These are phyloP conservation scores for Sturnus vulgaris DNA, from an alignment of 2,113 vertebrate species.

Conservation along the genomic window DNA sequence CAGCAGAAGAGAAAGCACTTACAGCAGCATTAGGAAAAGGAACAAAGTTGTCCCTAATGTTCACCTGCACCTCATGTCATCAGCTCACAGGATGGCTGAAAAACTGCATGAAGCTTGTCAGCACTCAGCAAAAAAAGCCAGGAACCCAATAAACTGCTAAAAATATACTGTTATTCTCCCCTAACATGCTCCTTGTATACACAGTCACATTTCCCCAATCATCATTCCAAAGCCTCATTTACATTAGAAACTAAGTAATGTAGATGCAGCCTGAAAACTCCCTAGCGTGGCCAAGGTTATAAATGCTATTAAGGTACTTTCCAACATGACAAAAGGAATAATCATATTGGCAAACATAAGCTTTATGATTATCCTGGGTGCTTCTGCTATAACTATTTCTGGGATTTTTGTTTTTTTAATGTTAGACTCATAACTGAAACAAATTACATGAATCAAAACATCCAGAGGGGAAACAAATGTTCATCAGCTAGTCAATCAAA, in stretches of 20 bases:
- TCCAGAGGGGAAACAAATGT: neutral
- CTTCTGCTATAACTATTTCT: neutral
- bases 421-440: neutral
- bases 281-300: neutral
- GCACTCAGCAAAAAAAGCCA: neutral
- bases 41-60: rapidly evolving
- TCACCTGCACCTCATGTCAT: neutral
- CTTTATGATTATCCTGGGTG: neutral
- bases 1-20: neutral
- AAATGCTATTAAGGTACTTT: slow-evolving; percentile 14
- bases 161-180: neutral
- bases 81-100: neutral
- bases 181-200: neutral
- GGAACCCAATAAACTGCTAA: neutral
- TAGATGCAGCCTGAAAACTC: neutral
- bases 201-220: neutral
- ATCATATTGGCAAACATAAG: neutral
- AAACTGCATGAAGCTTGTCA: neutral
- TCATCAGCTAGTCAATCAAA: neutral
- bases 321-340: neutral
- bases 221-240: neutral
- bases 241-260: neutral
- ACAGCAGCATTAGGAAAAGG: neutral
- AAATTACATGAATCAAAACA: neutral
- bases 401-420: neutral